phyloP scores from a whole-genome alignment of 2,113 vertebrate genomes.

The Manacus vitellinus region DNA sequence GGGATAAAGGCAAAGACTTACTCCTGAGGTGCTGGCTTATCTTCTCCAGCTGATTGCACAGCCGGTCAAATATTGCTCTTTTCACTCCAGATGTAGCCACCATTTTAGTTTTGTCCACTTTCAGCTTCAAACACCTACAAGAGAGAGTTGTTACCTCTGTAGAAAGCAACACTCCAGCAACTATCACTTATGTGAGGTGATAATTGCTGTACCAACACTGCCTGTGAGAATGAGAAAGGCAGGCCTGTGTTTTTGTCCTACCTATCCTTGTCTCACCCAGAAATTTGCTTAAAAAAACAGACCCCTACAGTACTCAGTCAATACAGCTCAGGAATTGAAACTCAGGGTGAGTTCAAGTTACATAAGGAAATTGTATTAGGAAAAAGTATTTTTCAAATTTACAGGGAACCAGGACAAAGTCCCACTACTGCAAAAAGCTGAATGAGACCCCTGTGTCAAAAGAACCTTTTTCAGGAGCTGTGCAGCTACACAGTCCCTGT shows the following conservation, averaged over 20 bases:
- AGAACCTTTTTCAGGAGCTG: neutral
- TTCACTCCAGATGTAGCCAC: slow-evolving; percentile 78
- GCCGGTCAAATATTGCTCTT: slow-evolving; percentile 83
- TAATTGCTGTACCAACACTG: neutral
- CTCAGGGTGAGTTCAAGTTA: neutral
- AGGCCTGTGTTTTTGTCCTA: neutral
- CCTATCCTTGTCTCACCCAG: neutral
- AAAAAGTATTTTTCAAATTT: neutral
- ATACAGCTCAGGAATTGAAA: neutral
- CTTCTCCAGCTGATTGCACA: slow-evolving; percentile 81
- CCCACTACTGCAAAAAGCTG: neutral
- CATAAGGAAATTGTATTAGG: neutral
- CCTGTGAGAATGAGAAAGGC: neutral
- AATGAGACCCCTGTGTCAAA: neutral
- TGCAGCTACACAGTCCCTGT: neutral
- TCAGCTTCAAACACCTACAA: slow-evolving; percentile 83
- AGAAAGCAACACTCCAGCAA: neutral
- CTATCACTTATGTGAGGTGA: neutral
- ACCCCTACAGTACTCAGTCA: neutral
- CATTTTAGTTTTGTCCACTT: slow-evolving; percentile 85
- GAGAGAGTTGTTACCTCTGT: neutral
- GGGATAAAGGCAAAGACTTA: slow-evolving; percentile 68
- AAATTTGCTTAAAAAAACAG: neutral
- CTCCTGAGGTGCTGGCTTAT: slow-evolving; percentile 75
- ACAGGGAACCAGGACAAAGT: neutral